Evolutionary conservation across 2,797 vertebrate genomes (phyloP), one percentile per base, ranked within the genome.

Genomic region (Notamacropus eugenii): DNA sequence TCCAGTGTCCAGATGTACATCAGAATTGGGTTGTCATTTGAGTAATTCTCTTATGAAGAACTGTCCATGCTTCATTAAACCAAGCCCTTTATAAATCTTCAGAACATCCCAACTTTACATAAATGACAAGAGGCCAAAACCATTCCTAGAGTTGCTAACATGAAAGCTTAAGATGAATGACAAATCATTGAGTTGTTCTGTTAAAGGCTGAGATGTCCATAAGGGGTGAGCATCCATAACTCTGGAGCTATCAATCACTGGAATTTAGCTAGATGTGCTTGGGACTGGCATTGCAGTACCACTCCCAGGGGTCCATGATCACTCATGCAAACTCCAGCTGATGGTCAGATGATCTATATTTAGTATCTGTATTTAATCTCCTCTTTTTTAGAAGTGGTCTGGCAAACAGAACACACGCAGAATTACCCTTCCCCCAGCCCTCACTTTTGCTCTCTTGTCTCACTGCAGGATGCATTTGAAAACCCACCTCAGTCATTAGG

Each of bases 11-110:
- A 97, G 98, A 98, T 99, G 98, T 98, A 98, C 99, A 98, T 93
- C 98, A 98, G 98, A 96, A 98, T 98, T 98, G 96, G 16, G 96
- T 99, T 99, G 98, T 98, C 97, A 99, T 98, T 98, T 99, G 99
- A 99, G 98, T 99, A 99, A 99, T 98, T 99, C 98, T 98, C 98
- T 98, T 99, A 95, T 95, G 97, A 99, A 99, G 98, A 99, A 98
- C 99, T 98, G 98, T 99, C 96, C 98, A 99, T 98, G 99, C 98
- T 97, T 98, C 99, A 99, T 99, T 99, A 99, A 99, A 98, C 99
- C 98, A 98, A 98, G 97, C 97, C 98, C 98, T 98, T 98, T 98
- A 99, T 99, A 99, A 98, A 99, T 98, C 98, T 98, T 97, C 98
- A 98, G 98, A 99, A 99, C 98, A 99, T 98, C 98, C 98, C 96